Percentiles rank a stretch among this genome's conserved stretches.
phyloP scores from a whole-genome alignment of 2,888 invertebrate species.

The Chymomyza amoena region DNA sequence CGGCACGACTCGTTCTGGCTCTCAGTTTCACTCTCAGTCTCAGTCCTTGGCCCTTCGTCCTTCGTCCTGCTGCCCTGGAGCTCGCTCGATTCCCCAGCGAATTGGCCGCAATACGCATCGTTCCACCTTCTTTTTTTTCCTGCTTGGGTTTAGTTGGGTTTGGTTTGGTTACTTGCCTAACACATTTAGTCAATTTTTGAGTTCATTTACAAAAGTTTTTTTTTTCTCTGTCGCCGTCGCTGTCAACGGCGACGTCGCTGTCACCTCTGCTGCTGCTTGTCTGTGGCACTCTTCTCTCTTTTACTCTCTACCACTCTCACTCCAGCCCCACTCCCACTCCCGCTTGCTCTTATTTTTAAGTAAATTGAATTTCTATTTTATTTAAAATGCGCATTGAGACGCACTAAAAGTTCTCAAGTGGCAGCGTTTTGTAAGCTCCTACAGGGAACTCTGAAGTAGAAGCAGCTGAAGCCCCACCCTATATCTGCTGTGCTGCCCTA shows the following conservation, averaged over 20 bases:
- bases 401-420: conserved; percentile 72
- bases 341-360: conserved; percentile 36
- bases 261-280: conserved; percentile 36
- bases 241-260: conserved; percentile 37
- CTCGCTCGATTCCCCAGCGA: conserved; percentile 43
- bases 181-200: conserved; percentile 69
- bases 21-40: not conserved
- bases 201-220: conserved; percentile 65
- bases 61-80: conserved; percentile 1
- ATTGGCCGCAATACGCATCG: not conserved
- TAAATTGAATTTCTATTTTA: conserved; percentile 74
- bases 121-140: not conserved
- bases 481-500: not conserved
- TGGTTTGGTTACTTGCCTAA: conserved; percentile 40
- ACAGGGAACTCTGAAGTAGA: not conserved
- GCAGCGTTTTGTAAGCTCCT: conserved; percentile 41
- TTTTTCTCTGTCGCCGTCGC: conserved; percentile 12
- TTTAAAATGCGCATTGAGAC: conserved; percentile 73
- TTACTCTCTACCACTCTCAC: not conserved
- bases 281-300: conserved; percentile 12
- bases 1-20: conserved; percentile 9
- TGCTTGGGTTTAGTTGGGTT: too few species aligned
- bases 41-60: too few species aligned
- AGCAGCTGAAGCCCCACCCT: not conserved
- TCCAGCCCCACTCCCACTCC: not conserved